A percentile compares a stretch with the other conserved stretches of the same genome.
These are phyloP conservation scores for Apis florea DNA, from an alignment of 1,140 invertebrate species.

Conservation along the genomic window DNA sequence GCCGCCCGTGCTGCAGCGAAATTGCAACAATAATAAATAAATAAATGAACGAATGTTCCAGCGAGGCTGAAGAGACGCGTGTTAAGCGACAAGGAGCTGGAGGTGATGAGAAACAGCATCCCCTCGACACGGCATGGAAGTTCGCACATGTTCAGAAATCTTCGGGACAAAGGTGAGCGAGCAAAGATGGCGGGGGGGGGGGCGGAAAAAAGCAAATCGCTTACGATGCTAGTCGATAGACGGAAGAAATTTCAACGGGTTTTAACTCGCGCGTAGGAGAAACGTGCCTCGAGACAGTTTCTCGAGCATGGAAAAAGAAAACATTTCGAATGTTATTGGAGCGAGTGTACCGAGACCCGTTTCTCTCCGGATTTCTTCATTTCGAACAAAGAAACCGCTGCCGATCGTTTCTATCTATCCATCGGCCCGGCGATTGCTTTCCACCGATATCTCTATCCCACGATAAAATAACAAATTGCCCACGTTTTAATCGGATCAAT, in stretches of 20 bases:
- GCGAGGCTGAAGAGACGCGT: conserved; percentile 92
- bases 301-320: background rate
- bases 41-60: conserved; percentile 76
- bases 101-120: conserved; percentile 88
- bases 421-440: too few relatives aligned
- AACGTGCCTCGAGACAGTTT: background rate
- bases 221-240: background rate
- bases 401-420: background rate
- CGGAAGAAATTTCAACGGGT: conserved; percentile 4
- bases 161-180: conserved; percentile 91
- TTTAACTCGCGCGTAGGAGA: background rate
- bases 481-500: background rate
- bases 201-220: background rate
- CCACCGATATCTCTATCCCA: too few relatives aligned
- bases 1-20: background rate
- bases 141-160: conserved; percentile 91
- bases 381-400: too few relatives aligned
- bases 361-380: too few relatives aligned
- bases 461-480: background rate
- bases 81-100: conserved; percentile 88
- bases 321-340: too few relatives aligned
- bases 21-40: background rate
- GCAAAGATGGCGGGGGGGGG: background rate
- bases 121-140: conserved; percentile 90
- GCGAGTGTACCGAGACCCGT: too few relatives aligned